A percentile compares a stretch with the other conserved stretches of the same genome.
These are phyloP conservation scores for Plebejus melissa DNA, from an alignment of 2,888 invertebrate genomes.

Conservation along the genomic window DNA sequence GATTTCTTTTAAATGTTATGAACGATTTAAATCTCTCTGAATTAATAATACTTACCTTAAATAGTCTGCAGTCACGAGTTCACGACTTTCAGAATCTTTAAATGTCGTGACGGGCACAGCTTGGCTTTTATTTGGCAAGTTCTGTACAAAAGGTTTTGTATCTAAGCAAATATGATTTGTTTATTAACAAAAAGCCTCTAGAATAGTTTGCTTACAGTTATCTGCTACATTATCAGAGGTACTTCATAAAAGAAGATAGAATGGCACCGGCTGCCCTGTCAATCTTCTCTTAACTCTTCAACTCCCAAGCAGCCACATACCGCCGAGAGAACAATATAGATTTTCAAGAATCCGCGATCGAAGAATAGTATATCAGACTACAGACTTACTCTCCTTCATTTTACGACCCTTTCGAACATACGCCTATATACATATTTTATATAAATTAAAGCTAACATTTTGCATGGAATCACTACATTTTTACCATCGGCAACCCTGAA, in stretches of 20 bases:
- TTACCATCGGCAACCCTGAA: not conserved
- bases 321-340: no score
- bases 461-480: not conserved
- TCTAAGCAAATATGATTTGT: not conserved
- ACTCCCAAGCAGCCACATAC: no score
- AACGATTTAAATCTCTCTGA: not conserved
- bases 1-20: not conserved
- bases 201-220: not conserved
- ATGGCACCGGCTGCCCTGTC: no score
- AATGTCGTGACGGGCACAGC: constrained; percentile 1
- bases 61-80: not conserved
- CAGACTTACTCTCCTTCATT: not conserved
- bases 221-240: not conserved
- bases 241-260: no score
- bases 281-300: no score
- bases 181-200: not conserved
- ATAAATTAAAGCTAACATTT: not conserved
- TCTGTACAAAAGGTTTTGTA: not conserved
- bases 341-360: no score
- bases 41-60: not conserved
- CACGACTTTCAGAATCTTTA: not conserved
- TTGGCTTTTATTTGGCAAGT: not conserved
- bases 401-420: not conserved
- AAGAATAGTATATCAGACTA: no score
- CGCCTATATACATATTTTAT: not conserved